Percentiles rank a stretch among this genome's conserved stretches.
phyloP scores from a whole-genome alignment of 2,888 invertebrate species.

The Alsophila aescularia region DNA sequence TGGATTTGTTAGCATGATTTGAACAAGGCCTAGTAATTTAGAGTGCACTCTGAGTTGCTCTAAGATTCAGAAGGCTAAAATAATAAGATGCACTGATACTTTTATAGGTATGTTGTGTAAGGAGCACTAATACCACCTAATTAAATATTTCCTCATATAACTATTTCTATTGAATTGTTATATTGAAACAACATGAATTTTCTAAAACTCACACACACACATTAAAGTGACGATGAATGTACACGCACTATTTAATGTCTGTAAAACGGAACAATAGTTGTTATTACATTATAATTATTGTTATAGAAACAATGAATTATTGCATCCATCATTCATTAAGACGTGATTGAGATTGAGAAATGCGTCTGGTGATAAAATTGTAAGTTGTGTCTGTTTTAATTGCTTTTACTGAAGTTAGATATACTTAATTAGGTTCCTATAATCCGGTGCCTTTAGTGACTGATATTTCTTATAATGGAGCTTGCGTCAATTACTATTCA shows the following conservation, averaged over 20 bases:
- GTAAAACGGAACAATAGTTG: conserved; percentile 74
- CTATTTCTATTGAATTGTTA: neutral
- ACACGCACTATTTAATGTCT: conserved; percentile 65
- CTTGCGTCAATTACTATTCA: too few species aligned
- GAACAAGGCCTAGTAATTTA: too few species aligned
- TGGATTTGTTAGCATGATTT: too few species aligned
- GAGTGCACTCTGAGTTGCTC: too few species aligned
- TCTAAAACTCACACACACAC: neutral
- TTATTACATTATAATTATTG: conserved; percentile 81
- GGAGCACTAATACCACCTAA: too few species aligned
- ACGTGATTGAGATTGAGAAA: conserved; percentile 77
- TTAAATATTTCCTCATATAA: too few species aligned
- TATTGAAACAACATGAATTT: neutral
- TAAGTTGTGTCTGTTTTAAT: conserved; percentile 22
- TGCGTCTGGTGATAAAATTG: conserved; percentile 58
- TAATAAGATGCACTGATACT: too few species aligned
- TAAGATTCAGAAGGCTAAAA: too few species aligned
- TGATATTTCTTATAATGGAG: too few species aligned
- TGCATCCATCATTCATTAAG: conserved; percentile 67
- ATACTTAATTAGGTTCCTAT: neutral
- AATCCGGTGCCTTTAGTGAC: too few species aligned
- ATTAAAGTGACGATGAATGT: conserved; percentile 28
- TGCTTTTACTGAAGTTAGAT: neutral
- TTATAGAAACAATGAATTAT: conserved; percentile 71
- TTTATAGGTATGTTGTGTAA: too few species aligned